Percentiles rank a stretch among this genome's conserved stretches.
Conservation (phyloP, 2,113 vertebrate species). For the Acanthochromis polyacanthus region DNA sequence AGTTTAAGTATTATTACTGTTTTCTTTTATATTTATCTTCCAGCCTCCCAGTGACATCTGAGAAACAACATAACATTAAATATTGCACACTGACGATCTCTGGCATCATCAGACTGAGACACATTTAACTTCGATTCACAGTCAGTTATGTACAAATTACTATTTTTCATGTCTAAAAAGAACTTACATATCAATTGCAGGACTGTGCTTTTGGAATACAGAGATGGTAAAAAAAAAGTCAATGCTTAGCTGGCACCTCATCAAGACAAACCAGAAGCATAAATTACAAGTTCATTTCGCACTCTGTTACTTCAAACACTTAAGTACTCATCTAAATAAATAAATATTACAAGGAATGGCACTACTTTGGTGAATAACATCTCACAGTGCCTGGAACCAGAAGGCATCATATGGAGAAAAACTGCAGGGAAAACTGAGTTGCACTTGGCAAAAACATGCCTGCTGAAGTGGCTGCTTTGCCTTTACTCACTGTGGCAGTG, state of each 20-base stretch:
- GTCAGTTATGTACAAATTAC: constrained; percentile 15
- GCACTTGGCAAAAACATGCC: constrained; percentile 52
- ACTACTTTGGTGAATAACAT: constrained; percentile 49
- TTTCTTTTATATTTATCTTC: background rate
- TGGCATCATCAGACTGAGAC: background rate
- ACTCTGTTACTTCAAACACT: constrained; percentile 37
- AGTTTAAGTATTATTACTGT: too few relatives aligned
- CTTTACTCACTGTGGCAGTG: constrained; percentile 42
- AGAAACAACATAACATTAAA: constrained; percentile 2
- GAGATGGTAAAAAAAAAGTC: background rate
- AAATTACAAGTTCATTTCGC: constrained; percentile 28
- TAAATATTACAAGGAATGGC: constrained; percentile 31
- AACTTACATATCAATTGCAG: background rate
- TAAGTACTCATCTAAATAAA: constrained; percentile 48
- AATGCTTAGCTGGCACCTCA: constrained; percentile 14
- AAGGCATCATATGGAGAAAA: constrained; percentile 26
- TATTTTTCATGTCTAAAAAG: constrained; percentile 17
- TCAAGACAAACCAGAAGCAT: constrained; percentile 27
- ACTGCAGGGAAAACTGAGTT: constrained; percentile 50
- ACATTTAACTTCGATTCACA: background rate
- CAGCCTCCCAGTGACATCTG: background rate
- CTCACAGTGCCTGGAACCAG: constrained; percentile 56
- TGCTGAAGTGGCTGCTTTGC: constrained; percentile 59
- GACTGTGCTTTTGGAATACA: constrained; percentile 11
- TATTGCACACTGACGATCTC: background rate